Conservation (phyloP, 2,888 invertebrate genomes). For the Nomada goodeniana region DNA sequence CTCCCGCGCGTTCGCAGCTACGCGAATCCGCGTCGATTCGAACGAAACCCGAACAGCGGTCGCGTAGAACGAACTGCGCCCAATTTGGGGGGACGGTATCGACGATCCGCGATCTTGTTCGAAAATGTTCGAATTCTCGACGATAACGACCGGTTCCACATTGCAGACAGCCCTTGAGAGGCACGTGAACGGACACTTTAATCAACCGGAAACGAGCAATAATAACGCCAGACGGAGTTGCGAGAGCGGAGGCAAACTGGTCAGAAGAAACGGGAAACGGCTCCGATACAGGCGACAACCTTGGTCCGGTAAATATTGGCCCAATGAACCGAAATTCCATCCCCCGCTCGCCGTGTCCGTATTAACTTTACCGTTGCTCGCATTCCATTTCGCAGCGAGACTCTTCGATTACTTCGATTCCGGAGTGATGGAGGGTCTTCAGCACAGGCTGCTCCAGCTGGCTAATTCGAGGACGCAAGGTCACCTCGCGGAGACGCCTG, state of each 20-base stretch:
- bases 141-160: constrained; percentile 71
- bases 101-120: neutral
- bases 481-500: constrained; percentile 87
- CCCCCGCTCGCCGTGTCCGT: neutral
- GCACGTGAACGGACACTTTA: constrained; percentile 97
- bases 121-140: constrained; percentile 57
- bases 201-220: constrained; percentile 87
- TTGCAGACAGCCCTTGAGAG: constrained; percentile 92
- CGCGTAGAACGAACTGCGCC: no score
- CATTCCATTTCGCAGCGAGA: constrained; percentile 88
- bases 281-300: constrained; percentile 94
- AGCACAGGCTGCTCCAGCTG: constrained; percentile 90
- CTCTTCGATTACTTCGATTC: constrained; percentile 97
- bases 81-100: neutral
- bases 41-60: no score
- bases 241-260: constrained; percentile 90
- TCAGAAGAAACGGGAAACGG: constrained; percentile 94
- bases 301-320: constrained; percentile 90
- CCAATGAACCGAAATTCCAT: neutral
- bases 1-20: no score
- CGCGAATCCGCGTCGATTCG: no score
- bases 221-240: constrained; percentile 89
- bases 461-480: constrained; percentile 87
- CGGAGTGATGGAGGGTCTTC: constrained; percentile 96
- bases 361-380: neutral